phyloP scores from a whole-genome alignment of 2,113 vertebrate species.

The Fulmarus glacialis region DNA sequence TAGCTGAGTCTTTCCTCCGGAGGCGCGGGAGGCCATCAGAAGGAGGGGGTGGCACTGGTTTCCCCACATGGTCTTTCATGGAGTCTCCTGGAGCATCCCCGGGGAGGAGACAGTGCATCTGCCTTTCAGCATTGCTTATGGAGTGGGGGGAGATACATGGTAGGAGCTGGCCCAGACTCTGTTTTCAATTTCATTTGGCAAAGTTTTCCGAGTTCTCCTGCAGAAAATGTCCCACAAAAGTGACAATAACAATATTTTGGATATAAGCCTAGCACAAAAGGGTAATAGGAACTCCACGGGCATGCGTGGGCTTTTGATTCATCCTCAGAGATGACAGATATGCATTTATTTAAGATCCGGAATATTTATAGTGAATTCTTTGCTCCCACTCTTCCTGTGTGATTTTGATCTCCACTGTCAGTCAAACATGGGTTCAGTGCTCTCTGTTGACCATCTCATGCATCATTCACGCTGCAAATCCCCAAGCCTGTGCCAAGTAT shows the following conservation, averaged over 20 bases:
- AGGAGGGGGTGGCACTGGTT: not conserved
- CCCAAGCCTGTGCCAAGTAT: not conserved
- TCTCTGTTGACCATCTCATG: not conserved
- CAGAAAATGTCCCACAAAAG: slow-evolving; percentile 2
- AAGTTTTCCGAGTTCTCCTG: not conserved
- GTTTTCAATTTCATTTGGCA: not conserved
- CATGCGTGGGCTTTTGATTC: slow-evolving; percentile 56
- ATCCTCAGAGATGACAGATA: slow-evolving; percentile 47
- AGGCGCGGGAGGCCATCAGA: accelerated
- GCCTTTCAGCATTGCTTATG: accelerated
- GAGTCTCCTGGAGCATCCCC: not conserved
- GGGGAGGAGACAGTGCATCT: not conserved
- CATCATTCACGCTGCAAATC: not conserved
- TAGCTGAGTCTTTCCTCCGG: not conserved
- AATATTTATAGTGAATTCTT: slow-evolving; percentile 14
- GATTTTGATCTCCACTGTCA: not conserved
- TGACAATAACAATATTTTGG: slow-evolving; percentile 59
- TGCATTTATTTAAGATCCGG: not conserved
- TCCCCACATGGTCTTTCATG: accelerated
- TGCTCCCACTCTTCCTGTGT: slow-evolving; percentile 16
- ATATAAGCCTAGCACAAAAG: slow-evolving; percentile 58
- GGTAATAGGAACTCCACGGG: slow-evolving; percentile 42
- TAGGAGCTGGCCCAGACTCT: not conserved
- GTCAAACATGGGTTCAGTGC: not conserved
- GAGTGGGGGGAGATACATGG: not conserved